phyloP scores from a whole-genome alignment of 2,113 vertebrate species.

The Alligator sinensis region DNA sequence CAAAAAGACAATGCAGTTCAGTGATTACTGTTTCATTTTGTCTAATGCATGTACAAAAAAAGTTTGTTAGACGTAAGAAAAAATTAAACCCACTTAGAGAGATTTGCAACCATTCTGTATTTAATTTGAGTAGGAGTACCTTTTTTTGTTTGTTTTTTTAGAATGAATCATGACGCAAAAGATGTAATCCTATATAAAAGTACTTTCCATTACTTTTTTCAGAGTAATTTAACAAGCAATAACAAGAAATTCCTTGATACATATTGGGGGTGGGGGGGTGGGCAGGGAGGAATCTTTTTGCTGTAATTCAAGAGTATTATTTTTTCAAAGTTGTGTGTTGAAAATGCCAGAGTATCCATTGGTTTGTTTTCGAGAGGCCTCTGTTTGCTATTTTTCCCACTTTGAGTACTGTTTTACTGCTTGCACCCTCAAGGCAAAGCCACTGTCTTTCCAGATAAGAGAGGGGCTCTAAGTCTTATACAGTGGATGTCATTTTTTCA shows the following conservation, averaged over 20 bases:
- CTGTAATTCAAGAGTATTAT: neutral
- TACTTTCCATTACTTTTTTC: too few relatives aligned
- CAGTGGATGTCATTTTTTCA: neutral
- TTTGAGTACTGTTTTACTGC: neutral
- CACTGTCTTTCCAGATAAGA: neutral
- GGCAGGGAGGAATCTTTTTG: neutral
- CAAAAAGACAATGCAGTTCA: conserved; percentile 9
- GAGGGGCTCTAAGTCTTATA: neutral
- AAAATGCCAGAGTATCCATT: neutral
- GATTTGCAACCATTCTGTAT: neutral
- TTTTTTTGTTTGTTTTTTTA: neutral
- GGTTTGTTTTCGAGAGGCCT: neutral
- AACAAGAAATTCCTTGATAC: neutral
- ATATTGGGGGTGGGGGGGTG: neutral
- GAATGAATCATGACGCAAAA: neutral
- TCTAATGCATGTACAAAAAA: conserved; percentile 42
- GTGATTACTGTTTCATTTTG: conserved; percentile 24
- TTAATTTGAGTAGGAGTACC: neutral
- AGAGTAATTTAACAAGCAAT: too few relatives aligned
- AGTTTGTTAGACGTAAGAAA: conserved; percentile 4
- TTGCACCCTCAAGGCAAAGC: neutral
- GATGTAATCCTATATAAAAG: neutral
- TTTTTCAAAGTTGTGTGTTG: neutral
- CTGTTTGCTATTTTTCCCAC: neutral
- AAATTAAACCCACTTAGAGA: neutral